Evolutionary conservation across 2,797 vertebrate genomes (phyloP).

Genomic region (Urocyon cinereoargenteus): DNA sequence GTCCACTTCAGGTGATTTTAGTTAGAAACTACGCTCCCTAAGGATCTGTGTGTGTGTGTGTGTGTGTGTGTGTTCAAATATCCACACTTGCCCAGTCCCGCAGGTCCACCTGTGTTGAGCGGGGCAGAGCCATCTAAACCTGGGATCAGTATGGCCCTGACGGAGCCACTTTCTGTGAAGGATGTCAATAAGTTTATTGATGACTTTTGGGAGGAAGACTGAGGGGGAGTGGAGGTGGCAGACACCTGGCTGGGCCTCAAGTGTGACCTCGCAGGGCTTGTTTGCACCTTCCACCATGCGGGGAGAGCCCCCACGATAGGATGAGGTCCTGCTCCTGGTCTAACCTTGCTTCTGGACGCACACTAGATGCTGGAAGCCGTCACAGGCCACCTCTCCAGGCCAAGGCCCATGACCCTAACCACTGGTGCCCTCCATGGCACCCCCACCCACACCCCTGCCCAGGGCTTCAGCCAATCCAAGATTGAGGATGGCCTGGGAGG

Average conservation of each 20-base stretch:
- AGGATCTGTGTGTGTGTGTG: not conserved
- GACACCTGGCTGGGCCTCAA: not conserved
- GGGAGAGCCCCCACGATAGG: not conserved
- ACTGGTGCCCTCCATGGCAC: not conserved
- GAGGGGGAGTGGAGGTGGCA: not conserved
- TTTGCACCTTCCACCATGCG: not conserved
- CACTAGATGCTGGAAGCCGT: conserved; percentile 53
- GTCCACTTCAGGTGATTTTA: not conserved
- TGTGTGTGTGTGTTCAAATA: not conserved
- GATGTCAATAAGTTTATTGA: not conserved
- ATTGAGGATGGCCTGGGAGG: not conserved
- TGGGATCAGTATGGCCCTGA: not conserved
- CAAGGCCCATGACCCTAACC: conserved; percentile 20
- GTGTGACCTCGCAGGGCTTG: not conserved
- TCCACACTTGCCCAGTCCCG: not conserved
- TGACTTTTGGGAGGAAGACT: conserved; percentile 32
- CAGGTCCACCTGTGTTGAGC: not conserved
- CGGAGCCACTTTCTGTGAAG: conserved; percentile 6
- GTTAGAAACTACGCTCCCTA: not conserved
- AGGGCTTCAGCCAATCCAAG: not conserved
- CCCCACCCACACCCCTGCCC: not conserved
- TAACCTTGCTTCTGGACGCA: conserved; percentile 12
- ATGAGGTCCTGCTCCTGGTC: not conserved
- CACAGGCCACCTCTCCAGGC: conserved; percentile 8
- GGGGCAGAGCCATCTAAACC: not conserved